These are phyloP conservation scores for Parapsyche elsis DNA, from an alignment of 1,140 invertebrate species.

Conservation along the genomic window DNA sequence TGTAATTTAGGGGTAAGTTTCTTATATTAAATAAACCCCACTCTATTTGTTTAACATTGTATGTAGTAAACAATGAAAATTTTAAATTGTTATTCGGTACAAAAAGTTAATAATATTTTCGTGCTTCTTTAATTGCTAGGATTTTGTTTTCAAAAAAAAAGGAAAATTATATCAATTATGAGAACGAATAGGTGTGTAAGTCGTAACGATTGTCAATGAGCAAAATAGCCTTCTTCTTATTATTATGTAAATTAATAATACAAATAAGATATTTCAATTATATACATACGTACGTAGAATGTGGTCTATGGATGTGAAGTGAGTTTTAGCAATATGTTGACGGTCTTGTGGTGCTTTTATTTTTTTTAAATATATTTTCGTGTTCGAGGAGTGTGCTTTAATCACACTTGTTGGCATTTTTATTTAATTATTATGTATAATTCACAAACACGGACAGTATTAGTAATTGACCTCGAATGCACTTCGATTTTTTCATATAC, in stretches of 20 bases:
- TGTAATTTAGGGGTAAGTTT: too few species aligned
- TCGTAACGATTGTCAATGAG: constrained; percentile 43
- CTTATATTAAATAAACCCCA: too few species aligned
- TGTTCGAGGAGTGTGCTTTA: constrained; percentile 13
- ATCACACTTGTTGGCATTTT: background rate
- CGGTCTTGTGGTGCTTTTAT: constrained; percentile 54
- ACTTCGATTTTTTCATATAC: background rate
- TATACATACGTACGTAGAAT: constrained; percentile 22
- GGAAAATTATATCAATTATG: too few species aligned
- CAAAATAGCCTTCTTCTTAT: constrained; percentile 49
- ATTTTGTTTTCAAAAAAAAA: too few species aligned
- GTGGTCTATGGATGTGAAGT: constrained; percentile 30
- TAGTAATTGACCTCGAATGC: background rate
- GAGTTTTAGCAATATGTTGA: constrained; percentile 45
- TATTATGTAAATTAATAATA: constrained; percentile 37
- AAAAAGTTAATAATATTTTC: background rate
- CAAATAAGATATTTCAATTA: constrained; percentile 28
- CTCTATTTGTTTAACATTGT: too few species aligned
- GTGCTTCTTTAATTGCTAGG: background rate
- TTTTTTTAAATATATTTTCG: background rate
- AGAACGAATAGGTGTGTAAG: background rate
- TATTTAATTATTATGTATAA: background rate
- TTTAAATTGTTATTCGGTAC: background rate
- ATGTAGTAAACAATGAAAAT: too few species aligned
- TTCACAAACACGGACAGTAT: background rate